A percentile compares a stretch with the other conserved stretches of the same genome.
phyloP scores from a whole-genome alignment of 2,888 invertebrate species.

The Ommatoiulus sabulosus region DNA sequence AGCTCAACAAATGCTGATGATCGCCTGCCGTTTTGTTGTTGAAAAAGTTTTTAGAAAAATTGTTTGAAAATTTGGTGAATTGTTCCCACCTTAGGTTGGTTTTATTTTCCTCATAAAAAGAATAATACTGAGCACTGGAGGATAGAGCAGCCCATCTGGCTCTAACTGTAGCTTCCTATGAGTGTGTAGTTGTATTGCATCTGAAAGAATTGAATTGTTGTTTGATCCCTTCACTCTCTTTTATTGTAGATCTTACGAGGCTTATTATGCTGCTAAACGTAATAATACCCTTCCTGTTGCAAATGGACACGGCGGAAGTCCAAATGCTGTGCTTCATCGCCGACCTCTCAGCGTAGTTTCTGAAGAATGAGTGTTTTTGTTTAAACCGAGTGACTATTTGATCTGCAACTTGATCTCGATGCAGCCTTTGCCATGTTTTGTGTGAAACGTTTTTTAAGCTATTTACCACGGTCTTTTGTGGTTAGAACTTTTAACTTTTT shows the following conservation, averaged over 20 bases:
- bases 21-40: no score
- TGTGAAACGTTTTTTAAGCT: slow-evolving; percentile 13
- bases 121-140: no score
- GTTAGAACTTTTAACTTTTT: slow-evolving; percentile 30
- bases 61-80: background rate
- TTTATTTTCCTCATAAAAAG: no score
- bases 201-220: background rate
- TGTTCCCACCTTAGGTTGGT: background rate
- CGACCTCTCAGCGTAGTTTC: slow-evolving; percentile 55
- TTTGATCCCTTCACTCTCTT: background rate
- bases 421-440: slow-evolving; percentile 19
- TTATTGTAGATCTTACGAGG: slow-evolving; percentile 54
- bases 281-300: slow-evolving; percentile 49
- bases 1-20: background rate
- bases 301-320: slow-evolving; percentile 50
- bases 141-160: background rate
- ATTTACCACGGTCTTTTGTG: background rate
- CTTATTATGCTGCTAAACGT: slow-evolving; percentile 49
- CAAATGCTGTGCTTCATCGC: slow-evolving; percentile 45
- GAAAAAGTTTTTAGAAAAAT: background rate
- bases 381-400: background rate
- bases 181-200: background rate
- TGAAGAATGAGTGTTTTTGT: slow-evolving; percentile 53
- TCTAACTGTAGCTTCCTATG: background rate
- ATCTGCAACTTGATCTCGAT: slow-evolving; percentile 46